phyloP scores from a whole-genome alignment of 2,888 invertebrate species.

The Fabriciana adippe region DNA sequence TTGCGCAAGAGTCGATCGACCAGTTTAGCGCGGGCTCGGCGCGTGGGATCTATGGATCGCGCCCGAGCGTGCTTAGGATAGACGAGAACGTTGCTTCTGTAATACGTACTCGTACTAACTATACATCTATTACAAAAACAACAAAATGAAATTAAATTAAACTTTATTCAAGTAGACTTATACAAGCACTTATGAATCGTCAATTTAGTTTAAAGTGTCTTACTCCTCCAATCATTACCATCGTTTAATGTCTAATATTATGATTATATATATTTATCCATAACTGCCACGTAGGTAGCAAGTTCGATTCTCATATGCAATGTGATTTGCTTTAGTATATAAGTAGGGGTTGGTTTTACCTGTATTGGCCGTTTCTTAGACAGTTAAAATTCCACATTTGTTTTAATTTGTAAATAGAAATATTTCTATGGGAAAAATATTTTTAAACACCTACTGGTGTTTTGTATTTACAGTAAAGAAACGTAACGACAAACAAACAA shows the following conservation, averaged over 20 bases:
- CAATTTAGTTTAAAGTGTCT: no score
- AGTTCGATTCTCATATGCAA: neutral
- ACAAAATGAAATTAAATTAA: neutral
- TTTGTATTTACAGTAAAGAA: no score
- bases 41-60: constrained; percentile 71
- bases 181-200: no score
- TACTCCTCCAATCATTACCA: neutral
- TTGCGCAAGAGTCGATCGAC: constrained; percentile 78
- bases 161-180: no score
- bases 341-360: no score
- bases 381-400: no score
- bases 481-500: no score
- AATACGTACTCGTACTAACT: constrained; percentile 9
- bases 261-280: neutral
- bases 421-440: no score
- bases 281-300: neutral
- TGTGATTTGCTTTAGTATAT: neutral
- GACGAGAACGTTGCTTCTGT: constrained; percentile 1
- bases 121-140: neutral
- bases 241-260: neutral
- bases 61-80: constrained; percentile 2
- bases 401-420: no score
- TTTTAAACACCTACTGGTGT: no score
- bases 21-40: constrained; percentile 65
- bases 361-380: no score